phyloP scores from a whole-genome alignment of 2,797 vertebrate genomes.

The Hydrolagus colliei region DNA sequence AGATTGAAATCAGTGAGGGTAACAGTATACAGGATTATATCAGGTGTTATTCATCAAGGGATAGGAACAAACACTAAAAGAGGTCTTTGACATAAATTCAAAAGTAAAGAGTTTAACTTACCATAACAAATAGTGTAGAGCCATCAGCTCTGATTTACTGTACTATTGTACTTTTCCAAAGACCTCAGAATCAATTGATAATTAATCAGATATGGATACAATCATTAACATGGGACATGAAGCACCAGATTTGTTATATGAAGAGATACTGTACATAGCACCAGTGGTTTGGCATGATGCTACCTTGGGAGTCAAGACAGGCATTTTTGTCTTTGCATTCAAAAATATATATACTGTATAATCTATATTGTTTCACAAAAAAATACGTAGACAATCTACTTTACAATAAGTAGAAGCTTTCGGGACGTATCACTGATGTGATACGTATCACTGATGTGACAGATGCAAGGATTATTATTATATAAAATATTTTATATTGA shows the following conservation, averaged over 20 bases:
- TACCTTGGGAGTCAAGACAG: too few relatives aligned
- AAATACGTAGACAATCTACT: too few relatives aligned
- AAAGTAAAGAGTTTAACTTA: constrained; percentile 34
- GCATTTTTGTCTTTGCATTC: too few relatives aligned
- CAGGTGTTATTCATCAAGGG: constrained; percentile 14
- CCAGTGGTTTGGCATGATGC: constrained; percentile 15
- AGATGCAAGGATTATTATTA: too few relatives aligned
- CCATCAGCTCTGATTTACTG: constrained; percentile 34
- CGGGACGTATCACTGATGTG: too few relatives aligned
- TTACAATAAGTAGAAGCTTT: too few relatives aligned
- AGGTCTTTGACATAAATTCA: constrained; percentile 35
- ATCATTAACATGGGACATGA: constrained; percentile 38
- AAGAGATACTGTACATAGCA: constrained; percentile 37
- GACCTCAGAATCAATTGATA: constrained; percentile 36
- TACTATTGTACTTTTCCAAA: constrained; percentile 31
- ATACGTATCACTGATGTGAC: too few relatives aligned
- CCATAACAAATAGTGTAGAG: constrained; percentile 32
- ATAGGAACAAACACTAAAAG: neutral
- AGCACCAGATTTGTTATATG: constrained; percentile 40
- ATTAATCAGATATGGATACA: constrained; percentile 36
- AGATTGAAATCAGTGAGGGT: neutral
- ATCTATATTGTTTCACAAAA: too few relatives aligned
- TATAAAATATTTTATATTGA: too few relatives aligned
- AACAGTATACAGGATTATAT: neutral
- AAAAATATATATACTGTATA: too few relatives aligned